Conservation (phyloP, 2,797 vertebrate genomes). For the Falco naumanni region DNA sequence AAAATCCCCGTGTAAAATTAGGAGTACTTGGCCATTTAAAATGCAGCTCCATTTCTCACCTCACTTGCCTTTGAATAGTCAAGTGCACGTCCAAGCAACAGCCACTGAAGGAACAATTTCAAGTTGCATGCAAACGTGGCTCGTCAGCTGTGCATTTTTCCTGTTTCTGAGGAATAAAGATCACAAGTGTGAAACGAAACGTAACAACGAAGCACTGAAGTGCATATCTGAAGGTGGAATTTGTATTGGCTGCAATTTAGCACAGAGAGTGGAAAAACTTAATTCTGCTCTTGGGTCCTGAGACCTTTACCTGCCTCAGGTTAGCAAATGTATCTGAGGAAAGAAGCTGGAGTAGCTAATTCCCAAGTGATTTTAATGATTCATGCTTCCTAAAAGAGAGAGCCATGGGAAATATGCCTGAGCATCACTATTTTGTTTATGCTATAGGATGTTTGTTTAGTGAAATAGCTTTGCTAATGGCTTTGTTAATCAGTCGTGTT, state of each 20-base stretch:
- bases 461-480: constrained; percentile 43
- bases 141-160: constrained; percentile 36
- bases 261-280: constrained; percentile 30
- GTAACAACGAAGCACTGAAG: constrained; percentile 18
- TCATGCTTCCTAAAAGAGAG: constrained; percentile 29
- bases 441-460: constrained; percentile 45
- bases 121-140: neutral
- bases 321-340: constrained; percentile 6
- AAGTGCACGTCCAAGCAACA: neutral
- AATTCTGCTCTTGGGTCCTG: constrained; percentile 7
- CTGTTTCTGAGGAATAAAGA: constrained; percentile 41
- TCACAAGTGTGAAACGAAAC: constrained; percentile 57
- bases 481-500: constrained; percentile 31
- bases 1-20: neutral
- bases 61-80: neutral
- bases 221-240: constrained; percentile 40
- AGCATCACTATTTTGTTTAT: constrained; percentile 27
- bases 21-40: neutral
- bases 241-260: constrained; percentile 49
- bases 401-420: constrained; percentile 1
- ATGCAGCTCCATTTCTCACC: neutral
- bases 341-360: constrained; percentile 2
- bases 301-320: constrained; percentile 27
- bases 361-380: constrained; percentile 38
- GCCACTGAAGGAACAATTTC: neutral